These are phyloP conservation scores for Agrilus planipennis DNA, from an alignment of 1,140 invertebrate species.

Conservation along the genomic window DNA sequence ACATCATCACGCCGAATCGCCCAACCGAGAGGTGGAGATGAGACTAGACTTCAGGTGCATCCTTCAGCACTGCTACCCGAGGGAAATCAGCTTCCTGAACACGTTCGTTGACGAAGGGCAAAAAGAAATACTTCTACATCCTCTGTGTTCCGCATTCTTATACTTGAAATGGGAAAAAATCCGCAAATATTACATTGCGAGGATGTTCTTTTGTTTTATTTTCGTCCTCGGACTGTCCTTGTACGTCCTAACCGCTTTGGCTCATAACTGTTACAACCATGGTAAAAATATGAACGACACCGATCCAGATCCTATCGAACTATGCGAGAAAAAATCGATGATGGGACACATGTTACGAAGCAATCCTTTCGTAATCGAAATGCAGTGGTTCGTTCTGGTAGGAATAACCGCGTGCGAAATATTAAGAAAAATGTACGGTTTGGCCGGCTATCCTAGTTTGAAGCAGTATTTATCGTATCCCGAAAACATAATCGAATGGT, in stretches of 20 bases:
- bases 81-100: conserved; percentile 69
- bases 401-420: conserved; percentile 63
- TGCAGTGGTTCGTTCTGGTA: conserved; percentile 65
- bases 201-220: conserved; percentile 65
- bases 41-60: conserved; percentile 68
- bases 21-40: conserved; percentile 67
- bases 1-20: conserved; percentile 61
- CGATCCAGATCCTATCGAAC: conserved; percentile 37
- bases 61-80: conserved; percentile 61
- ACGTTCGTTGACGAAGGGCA: conserved; percentile 74
- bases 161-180: conserved; percentile 83
- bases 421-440: conserved; percentile 61
- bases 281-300: conserved; percentile 56
- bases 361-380: conserved; percentile 59
- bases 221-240: conserved; percentile 66
- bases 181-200: conserved; percentile 71
- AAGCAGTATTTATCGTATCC: conserved; percentile 67
- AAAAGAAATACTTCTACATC: conserved; percentile 70
- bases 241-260: conserved; percentile 62
- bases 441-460: conserved; percentile 61
- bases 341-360: conserved; percentile 55
- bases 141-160: conserved; percentile 69
- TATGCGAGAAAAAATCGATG: conserved; percentile 62
- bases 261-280: conserved; percentile 67
- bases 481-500: conserved; percentile 77